Base-by-base conservation (phyloP, 2,888 invertebrate species). In the Metellina segmentata region DNA sequence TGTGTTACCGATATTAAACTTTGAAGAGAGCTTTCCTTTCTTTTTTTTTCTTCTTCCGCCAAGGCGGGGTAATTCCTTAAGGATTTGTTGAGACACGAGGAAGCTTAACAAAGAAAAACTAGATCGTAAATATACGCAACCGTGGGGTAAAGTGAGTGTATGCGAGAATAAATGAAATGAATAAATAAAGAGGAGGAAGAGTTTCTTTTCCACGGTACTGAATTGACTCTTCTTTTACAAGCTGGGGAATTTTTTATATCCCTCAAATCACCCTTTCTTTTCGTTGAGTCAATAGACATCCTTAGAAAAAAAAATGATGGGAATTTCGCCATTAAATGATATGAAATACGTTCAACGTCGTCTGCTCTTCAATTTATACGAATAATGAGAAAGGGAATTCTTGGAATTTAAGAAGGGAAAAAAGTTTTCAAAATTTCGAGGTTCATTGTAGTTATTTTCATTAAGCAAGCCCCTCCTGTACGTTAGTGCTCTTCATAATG, bases 1-100 rank as follows among this genome's bases (percentile, higher is more conserved):
- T 77, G 78, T 79, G 88, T 88, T 81, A 88, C 88, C 81, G 70
- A 71, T 82, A 87, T 91, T 87, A 87, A 91, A 91, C 77, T 91
- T 91, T 75, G 78, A 91, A 70, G 83, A 78, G 81, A 78, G 77
- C 61, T 79, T 74, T 81, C 48, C 69, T 77, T 69, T 34, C 81
- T 19, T 16, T 13, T 83, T 19, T 53, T 75, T 85, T 48, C 74
- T n/a, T 61, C 49, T 51, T 7, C 11, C 11, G 61, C 61, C 61
- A 11, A 11, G 61, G 74, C 48, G 77, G 72, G 87, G 79, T 87
- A 87, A 87, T 87, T 87, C 87, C 87, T 78, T 6, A 52, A 71
- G 87, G 87, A 87, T 87, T 79, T 87, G 87, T 79, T 79, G 79
- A 71, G 87, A 79, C 79, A 71, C 69, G 70, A 34, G 48, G n/a